These are phyloP conservation scores for Lobophora halterata DNA, from an alignment of 2,888 invertebrate species.

Conservation along the genomic window DNA sequence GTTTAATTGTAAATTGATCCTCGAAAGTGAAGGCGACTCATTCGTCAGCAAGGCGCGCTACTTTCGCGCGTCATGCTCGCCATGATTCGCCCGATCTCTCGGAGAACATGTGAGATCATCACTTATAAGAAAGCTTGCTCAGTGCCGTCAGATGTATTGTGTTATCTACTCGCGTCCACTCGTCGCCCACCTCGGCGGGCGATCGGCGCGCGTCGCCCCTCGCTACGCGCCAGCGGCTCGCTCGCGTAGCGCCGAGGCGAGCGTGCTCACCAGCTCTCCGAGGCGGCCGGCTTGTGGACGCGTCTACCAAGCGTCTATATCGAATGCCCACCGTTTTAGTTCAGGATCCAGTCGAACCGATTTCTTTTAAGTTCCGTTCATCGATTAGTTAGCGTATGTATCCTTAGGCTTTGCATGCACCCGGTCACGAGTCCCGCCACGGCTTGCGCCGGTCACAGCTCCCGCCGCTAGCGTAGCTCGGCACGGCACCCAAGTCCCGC, in stretches of 20 bases:
- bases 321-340: conserved; percentile 74
- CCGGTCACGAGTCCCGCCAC: conserved; percentile 75
- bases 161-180: conserved; percentile 78
- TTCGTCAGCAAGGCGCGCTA: conserved; percentile 44
- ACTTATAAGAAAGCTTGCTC: conserved; percentile 78
- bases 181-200: conserved; percentile 45
- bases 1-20: conserved; percentile 70
- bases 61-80: conserved; percentile 44
- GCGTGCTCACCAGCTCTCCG: conserved; percentile 34
- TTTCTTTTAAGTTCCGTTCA: conserved; percentile 79
- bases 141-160: conserved; percentile 82
- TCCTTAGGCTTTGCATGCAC: conserved; percentile 79
- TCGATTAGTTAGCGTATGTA: conserved; percentile 77
- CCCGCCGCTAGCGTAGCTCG: conserved; percentile 77
- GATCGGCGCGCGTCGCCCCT: conserved; percentile 40
- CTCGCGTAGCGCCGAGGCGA: conserved; percentile 45
- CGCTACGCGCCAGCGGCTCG: conserved; percentile 36
- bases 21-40: conserved; percentile 73
- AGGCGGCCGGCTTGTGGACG: conserved; percentile 59
- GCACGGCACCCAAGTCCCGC: conserved; percentile 79
- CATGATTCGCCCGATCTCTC: conserved; percentile 70
- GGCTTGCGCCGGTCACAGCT: conserved; percentile 66
- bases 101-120: conserved; percentile 66
- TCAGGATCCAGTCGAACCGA: conserved; percentile 73
- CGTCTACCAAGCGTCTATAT: conserved; percentile 80